Evolutionary conservation across 2,888 invertebrate genomes (phyloP).

Genomic region (Gastracanthus pulcherrimus): DNA sequence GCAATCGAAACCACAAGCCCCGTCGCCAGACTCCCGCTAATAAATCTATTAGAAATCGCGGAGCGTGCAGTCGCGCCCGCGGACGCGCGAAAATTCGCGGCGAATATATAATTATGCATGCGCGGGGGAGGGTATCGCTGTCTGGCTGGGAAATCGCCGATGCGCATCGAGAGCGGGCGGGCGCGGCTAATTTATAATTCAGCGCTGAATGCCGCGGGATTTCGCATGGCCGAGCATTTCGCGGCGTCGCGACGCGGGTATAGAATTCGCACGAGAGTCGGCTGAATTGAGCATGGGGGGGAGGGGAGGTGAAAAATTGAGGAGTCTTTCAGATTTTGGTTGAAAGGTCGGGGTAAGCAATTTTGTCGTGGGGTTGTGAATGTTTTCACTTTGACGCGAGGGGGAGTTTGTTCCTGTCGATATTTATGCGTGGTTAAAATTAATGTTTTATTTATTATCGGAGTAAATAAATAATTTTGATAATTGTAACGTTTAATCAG

Average conservation of each 20-base stretch:
- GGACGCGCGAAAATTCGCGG: constrained; percentile 2
- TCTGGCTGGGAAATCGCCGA: constrained; percentile 6
- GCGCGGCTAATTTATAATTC: constrained; percentile 33
- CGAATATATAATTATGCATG: background rate
- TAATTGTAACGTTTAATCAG: too few species aligned
- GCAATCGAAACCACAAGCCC: too few species aligned
- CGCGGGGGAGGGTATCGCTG: background rate
- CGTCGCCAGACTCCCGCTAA: background rate
- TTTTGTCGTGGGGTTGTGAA: too few species aligned
- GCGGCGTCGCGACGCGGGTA: background rate
- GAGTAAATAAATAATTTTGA: too few species aligned
- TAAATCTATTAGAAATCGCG: constrained; percentile 17
- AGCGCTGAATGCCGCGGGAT: background rate
- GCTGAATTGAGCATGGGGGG: too few species aligned
- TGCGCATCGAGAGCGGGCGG: too few species aligned
- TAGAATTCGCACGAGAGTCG: background rate
- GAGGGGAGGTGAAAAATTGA: background rate
- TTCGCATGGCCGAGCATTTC: background rate
- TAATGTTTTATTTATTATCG: too few species aligned
- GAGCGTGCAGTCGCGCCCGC: background rate
- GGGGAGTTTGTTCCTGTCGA: too few species aligned
- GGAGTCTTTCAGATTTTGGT: too few species aligned
- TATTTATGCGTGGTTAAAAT: background rate
- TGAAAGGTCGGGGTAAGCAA: too few species aligned
- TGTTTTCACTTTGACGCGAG: too few species aligned